A percentile compares a stretch with the other conserved stretches of the same genome.
Conservation (phyloP, 1,140 invertebrate genomes). For the Drosophila teissieri region DNA sequence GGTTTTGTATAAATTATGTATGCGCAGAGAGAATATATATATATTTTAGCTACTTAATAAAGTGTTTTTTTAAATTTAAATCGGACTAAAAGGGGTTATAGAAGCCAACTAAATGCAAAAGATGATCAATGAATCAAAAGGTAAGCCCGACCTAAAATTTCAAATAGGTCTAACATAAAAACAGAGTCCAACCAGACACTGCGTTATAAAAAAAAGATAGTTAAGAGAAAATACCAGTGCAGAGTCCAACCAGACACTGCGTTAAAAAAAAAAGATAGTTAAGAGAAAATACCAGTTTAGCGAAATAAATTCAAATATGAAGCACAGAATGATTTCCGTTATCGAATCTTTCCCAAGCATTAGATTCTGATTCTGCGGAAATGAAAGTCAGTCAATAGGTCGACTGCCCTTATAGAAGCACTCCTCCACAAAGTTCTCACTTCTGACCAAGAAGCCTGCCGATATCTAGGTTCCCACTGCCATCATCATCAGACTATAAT, state of each 20-base stretch:
- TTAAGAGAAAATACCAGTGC: neutral
- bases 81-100: no score
- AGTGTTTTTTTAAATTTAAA: neutral
- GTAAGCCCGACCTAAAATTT: neutral
- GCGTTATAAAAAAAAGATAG: neutral
- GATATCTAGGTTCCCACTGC: constrained; percentile 9
- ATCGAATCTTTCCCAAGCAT: neutral
- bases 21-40: constrained; percentile 49
- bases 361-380: constrained; percentile 3
- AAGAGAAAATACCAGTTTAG: neutral
- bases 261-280: neutral
- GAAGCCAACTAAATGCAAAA: neutral
- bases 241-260: neutral
- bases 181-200: neutral
- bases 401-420: neutral
- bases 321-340: constrained; percentile 3
- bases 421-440: constrained; percentile 16
- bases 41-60: constrained; percentile 24
- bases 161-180: neutral
- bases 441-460: constrained; percentile 16
- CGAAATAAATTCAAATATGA: neutral
- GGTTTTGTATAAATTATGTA: constrained; percentile 78
- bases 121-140: neutral
- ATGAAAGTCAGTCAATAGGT: constrained; percentile 24
- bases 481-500: constrained; percentile 20